Base-by-base conservation (phyloP, 2,797 vertebrate genomes). In the Micrastur ruficollis region DNA sequence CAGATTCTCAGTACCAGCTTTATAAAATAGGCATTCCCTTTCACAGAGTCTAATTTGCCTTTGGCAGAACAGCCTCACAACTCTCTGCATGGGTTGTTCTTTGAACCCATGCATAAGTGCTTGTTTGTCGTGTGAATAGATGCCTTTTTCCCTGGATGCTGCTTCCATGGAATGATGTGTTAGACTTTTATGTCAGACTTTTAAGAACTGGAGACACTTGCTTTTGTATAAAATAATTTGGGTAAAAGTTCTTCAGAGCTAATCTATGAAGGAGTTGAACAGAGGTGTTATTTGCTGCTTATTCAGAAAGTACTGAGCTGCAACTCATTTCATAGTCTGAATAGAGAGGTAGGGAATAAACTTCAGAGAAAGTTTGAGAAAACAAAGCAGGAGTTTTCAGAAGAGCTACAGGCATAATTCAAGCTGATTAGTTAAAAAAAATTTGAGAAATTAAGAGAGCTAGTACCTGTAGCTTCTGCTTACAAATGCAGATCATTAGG, bases 191-290 rank as follows among this genome's bases (percentile, higher is more conserved):
- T 76, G 53, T 44, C 83, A 79, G 76, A 36, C 34, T 86, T 84
- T 40, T 68, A 47, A 88, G 80, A 74, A 71, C 42, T 88, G 70
- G 19, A 32, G 42, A 32, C 70, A 15, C 79, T 81, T 76, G 19
- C 80, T 92, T 97, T 94, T 90, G 63, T 95, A 21, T 85, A 58
- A 85, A 96, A 65, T 70, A 34, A 61, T 75, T 95, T 93, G 83
- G 21, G 59, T 84, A 82, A 68, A 93, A 92, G 78, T 56, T 52
- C 49, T 94, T 92, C 90, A 70, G n/a, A 56, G 38, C 38, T 55
- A 27, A 68, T 67, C 22, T 89, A 23, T 40, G 36, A 56, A 71
- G 46, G 52, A 79, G 71, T 23, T 84, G 67, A 73, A 84, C n/a
- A 76, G 86, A 82, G 26, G 21, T 50, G 34, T n/a, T n/a, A 34